Evolutionary conservation across 1,140 invertebrate species (phyloP), one percentile per base, ranked within the genome.

Genomic region (Coptotermes formosanus): DNA sequence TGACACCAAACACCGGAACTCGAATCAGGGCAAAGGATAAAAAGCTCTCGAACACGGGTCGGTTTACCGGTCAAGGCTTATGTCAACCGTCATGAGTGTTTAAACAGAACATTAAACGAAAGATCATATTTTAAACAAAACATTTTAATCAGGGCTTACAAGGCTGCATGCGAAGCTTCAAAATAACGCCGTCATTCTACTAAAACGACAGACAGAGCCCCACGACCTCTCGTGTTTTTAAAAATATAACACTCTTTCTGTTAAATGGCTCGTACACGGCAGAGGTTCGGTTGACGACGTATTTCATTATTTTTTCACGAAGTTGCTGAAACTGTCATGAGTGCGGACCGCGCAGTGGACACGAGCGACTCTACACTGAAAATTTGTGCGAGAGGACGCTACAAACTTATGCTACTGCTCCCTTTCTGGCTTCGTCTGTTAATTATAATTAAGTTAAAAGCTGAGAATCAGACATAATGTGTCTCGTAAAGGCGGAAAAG

Each of bases 291-390:
- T 30, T n/a, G 64, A 75, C 64, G n/a, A 7, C 64, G 64, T 19
- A 75, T 75, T 75, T 75, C 64, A 75, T 75, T 75, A 75, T 75
- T 75, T 75, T 75, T 75, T 75, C 64, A 75, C n/a, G 64, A 16
- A 25, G 2, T 30, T n/a, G 64, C 64, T 30, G 25, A 75, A 75
- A 75, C 64, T 75, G 64, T 75, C 64, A 75, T 3, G 64, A 75
- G 25, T 30, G 64, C 11, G n/a, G 64, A 30, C 64, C 64, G 64
- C 64, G 25, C 8, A 11, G 25, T 25, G 64, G 64, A 75, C 2
- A 48, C 48, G 48, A 48, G 48, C 52, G 52, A 19, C 16, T 12
- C 52, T 9, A 55, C 52, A 38, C 38, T 38, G 38, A 38, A 38
- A 38, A 38, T 2, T 38, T 38, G 3, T 16, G 52, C 21, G 4